A percentile compares a stretch with the other conserved stretches of the same genome.
Conservation (phyloP, 2,113 vertebrate species). For the Oncorhynchus tshawytscha region DNA sequence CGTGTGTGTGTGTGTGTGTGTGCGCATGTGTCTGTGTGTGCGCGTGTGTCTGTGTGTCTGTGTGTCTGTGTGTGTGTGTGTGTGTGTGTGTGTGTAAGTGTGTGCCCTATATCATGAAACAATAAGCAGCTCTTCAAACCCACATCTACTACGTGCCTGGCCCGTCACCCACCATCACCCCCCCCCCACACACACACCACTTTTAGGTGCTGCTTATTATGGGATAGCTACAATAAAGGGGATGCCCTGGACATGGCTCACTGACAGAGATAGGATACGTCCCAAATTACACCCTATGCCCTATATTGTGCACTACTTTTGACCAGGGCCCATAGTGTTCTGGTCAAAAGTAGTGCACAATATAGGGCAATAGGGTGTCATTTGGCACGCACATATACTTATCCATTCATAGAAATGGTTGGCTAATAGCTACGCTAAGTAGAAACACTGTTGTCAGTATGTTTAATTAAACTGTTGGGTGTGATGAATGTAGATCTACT, state of each 20-base stretch:
- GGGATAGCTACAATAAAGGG: not conserved
- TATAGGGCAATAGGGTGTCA: no score
- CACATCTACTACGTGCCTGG: slow-evolving; percentile 21
- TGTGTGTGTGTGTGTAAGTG: not conserved
- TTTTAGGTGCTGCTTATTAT: not conserved
- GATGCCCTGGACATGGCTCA: not conserved
- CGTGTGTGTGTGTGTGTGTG: not conserved
- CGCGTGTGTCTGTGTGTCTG: no score
- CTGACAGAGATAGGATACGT: no score
- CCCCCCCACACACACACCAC: no score
- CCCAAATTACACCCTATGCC: no score
- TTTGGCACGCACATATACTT: not conserved
- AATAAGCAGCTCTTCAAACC: slow-evolving; percentile 44
- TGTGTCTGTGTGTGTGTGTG: no score
- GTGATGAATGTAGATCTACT: no score
- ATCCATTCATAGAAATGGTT: not conserved
- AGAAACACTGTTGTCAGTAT: not conserved
- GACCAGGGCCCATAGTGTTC: no score
- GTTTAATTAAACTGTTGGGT: no score
- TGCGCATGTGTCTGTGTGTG: no score
- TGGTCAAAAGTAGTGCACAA: no score
- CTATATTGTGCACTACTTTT: no score
- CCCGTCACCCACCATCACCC: slow-evolving; percentile 9
- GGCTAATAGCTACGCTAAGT: not conserved
- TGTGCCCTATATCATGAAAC: slow-evolving; percentile 35